A percentile compares a stretch with the other conserved stretches of the same genome.
These are phyloP conservation scores for Uropetala carovei DNA, from an alignment of 2,888 invertebrate species.

Conservation along the genomic window DNA sequence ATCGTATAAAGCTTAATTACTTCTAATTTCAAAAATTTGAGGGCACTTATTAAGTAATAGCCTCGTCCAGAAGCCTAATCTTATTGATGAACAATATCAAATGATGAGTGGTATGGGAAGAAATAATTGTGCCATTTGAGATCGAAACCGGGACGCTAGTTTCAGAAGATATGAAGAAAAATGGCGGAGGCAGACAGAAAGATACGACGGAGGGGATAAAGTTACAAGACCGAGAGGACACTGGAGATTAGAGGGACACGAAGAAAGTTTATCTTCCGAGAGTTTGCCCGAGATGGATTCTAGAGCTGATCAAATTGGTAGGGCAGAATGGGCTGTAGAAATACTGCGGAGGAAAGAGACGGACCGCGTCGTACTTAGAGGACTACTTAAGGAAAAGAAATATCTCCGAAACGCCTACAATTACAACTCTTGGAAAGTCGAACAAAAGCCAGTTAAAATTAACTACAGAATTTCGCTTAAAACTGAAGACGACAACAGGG, in stretches of 20 bases:
- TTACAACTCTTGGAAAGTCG: too few relatives aligned
- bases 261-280: constrained; percentile 53
- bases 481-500: too few relatives aligned
- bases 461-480: too few relatives aligned
- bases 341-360: background rate
- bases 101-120: too few relatives aligned
- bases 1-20: too few relatives aligned
- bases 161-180: constrained; percentile 45
- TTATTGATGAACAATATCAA: too few relatives aligned
- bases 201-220: background rate
- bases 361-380: background rate
- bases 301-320: constrained; percentile 36
- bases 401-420: too few relatives aligned
- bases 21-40: too few relatives aligned
- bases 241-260: constrained; percentile 48
- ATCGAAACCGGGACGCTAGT: background rate
- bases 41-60: too few relatives aligned
- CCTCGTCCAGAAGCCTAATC: too few relatives aligned
- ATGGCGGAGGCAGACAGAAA: constrained; percentile 7
- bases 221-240: constrained; percentile 45
- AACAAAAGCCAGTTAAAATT: too few relatives aligned
- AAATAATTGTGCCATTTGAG: background rate
- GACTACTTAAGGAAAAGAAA: too few relatives aligned
- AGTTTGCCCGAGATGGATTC: constrained; percentile 41
- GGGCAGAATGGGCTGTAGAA: background rate